Base-by-base conservation (phyloP, 2,888 invertebrate genomes). In the Harpalus rufipes region DNA sequence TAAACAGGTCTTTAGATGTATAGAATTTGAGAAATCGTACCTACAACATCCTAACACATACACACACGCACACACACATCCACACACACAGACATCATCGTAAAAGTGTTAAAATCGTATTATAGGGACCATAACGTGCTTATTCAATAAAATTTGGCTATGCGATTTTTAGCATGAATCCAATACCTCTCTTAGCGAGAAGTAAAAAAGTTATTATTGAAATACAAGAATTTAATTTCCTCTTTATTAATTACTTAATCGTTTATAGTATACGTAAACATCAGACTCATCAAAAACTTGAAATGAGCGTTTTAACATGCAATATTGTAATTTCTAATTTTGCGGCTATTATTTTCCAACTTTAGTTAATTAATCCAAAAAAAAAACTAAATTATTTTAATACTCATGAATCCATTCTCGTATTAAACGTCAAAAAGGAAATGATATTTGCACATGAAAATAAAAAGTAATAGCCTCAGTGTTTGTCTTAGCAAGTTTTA, bases 271-370 rank as follows among this genome's bases (percentile, higher is more conserved):
- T 68, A 32, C 10, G 41, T 74, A 18, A 74, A 44, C 72, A 74
- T 41, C 72, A 74, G 41, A n/a, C 44, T 74, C 72, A 74, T 74
- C 72, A 74, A 44, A 68, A 74, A 74, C 72, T 74, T 74, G 72
- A 74, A 74, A 74, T 74, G 39, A 18, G 44, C 44, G 41, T 74
- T 14, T 44, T 10, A 44, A 74, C 72, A 74, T 44, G 72, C 72
- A 74, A 74, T 44, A 44, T 44, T 41, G 72, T 74, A 44, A 74
- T 74, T 74, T 74, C 72, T 44, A 74, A 74, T 74, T 74, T 74
- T 74, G 41, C 8, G 10, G 72, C 18, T 74, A 74, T 74, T 72
- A 74, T 74, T 74, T 74, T 16, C 12, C 44, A 18, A 74, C 44
- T 74, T 44, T 16, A 41, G 72, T 16, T 74, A 44, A 74, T 74